A percentile compares a stretch with the other conserved stretches of the same genome.
Conservation (phyloP, 2,888 invertebrate species). For the Gymnoscelis rufifasciata region DNA sequence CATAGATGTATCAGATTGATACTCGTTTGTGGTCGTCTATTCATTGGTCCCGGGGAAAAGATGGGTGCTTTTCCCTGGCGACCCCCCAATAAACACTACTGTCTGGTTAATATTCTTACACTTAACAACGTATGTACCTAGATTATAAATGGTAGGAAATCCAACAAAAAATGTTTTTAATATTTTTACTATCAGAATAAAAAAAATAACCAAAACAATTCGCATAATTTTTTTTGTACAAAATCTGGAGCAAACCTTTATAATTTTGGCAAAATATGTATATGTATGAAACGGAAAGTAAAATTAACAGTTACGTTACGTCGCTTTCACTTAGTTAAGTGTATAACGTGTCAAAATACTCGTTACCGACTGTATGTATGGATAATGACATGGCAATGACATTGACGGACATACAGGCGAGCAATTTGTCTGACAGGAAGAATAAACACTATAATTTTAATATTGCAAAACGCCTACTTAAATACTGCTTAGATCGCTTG, state of each 20-base stretch:
- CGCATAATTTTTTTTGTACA: too few species aligned
- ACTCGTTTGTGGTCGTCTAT: too few species aligned
- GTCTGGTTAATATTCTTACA: too few species aligned
- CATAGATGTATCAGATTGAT: too few species aligned
- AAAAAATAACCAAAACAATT: too few species aligned
- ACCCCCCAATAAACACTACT: too few species aligned
- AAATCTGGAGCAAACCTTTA: background rate
- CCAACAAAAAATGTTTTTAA: too few species aligned
- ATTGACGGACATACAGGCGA: constrained; percentile 12
- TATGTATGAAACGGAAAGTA: constrained; percentile 17
- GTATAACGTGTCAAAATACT: constrained; percentile 27
- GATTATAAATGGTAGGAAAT: too few species aligned
- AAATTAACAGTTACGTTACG: constrained; percentile 17
- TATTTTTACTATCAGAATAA: too few species aligned
- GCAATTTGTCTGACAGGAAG: background rate
- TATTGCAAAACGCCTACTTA: background rate
- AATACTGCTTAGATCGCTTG: background rate
- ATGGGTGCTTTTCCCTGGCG: too few species aligned
- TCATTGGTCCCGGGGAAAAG: too few species aligned
- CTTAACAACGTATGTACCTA: too few species aligned
- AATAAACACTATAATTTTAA: background rate
- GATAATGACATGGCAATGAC: constrained; percentile 19
- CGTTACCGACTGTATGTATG: constrained; percentile 12
- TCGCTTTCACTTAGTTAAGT: constrained; percentile 27
- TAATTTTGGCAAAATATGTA: background rate